These are phyloP conservation scores for Cheilosia soror DNA, from an alignment of 2,888 invertebrate species.

Conservation along the genomic window DNA sequence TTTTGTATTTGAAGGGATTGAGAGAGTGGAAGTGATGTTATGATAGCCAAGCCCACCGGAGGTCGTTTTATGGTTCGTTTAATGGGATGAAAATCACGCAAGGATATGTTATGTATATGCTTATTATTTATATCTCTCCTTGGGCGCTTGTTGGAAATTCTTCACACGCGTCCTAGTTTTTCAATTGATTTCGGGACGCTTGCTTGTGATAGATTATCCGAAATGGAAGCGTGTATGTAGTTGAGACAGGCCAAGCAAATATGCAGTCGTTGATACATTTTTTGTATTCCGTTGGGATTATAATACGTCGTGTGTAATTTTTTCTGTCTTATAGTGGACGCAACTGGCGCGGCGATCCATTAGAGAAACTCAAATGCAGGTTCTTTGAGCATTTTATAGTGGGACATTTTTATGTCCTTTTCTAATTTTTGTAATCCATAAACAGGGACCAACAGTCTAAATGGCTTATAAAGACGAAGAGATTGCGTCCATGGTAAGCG, in stretches of 20 bases:
- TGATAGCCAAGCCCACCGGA: slow-evolving; percentile 9
- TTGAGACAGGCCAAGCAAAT: neutral
- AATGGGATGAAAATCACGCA: slow-evolving; percentile 14
- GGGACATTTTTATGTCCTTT: too few relatives aligned
- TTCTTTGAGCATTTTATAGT: too few relatives aligned
- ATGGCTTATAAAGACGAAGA: too few relatives aligned
- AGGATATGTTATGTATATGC: neutral
- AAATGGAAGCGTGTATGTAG: neutral
- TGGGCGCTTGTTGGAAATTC: slow-evolving; percentile 7
- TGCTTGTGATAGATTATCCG: slow-evolving; percentile 26
- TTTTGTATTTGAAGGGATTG: neutral
- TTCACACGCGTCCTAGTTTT: slow-evolving; percentile 23
- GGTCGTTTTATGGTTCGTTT: slow-evolving; percentile 54
- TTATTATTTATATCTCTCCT: neutral
- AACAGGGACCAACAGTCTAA: too few relatives aligned
- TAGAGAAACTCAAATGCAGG: too few relatives aligned
- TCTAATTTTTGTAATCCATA: too few relatives aligned
- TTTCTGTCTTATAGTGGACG: too few relatives aligned
- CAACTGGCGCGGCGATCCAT: too few relatives aligned
- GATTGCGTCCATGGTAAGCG: too few relatives aligned
- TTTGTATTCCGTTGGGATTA: neutral
- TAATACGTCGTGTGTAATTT: neutral
- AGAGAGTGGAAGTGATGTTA: neutral
- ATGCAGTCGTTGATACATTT: slow-evolving; percentile 7
- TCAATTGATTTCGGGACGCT: slow-evolving; percentile 32